A percentile compares a stretch with the other conserved stretches of the same genome.
These are phyloP conservation scores for Catostomus latipinnis DNA, from an alignment of 2,797 vertebrate genomes.

Conservation along the genomic window DNA sequence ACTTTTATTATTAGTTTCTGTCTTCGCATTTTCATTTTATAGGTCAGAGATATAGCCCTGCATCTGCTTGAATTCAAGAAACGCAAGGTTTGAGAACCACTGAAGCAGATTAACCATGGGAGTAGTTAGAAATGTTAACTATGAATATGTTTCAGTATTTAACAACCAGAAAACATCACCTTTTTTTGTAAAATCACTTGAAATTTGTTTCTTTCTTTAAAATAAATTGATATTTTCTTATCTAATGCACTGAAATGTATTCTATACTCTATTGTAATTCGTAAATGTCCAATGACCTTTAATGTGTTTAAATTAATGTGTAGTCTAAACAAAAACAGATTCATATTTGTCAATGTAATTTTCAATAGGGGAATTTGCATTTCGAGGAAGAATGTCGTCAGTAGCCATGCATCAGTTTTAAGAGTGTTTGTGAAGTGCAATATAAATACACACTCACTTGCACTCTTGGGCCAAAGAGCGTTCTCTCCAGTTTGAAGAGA, in stretches of 20 bases:
- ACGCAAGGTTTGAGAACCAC: too few relatives aligned
- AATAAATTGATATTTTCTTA: not conserved
- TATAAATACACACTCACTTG: slow-evolving; percentile 49
- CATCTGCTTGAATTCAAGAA: too few relatives aligned
- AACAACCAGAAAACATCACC: not conserved
- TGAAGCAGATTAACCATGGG: not conserved
- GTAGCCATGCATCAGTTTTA: slow-evolving; percentile 23
- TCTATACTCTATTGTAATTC: too few relatives aligned
- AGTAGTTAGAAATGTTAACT: not conserved
- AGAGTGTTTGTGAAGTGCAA: slow-evolving; percentile 51
- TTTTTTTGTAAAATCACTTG: too few relatives aligned
- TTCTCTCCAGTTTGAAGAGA: slow-evolving; percentile 56
- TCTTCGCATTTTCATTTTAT: too few relatives aligned
- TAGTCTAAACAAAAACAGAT: too few relatives aligned
- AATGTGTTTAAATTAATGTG: too few relatives aligned
- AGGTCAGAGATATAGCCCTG: too few relatives aligned
- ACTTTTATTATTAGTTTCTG: too few relatives aligned
- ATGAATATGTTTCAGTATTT: too few relatives aligned
- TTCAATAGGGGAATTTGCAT: not conserved
- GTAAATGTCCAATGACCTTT: too few relatives aligned
- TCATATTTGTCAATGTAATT: not conserved
- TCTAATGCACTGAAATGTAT: not conserved
- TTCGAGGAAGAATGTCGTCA: not conserved
- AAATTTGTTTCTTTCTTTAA: not conserved
- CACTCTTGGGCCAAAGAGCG: slow-evolving; percentile 36